Evolutionary conservation across 2,888 invertebrate genomes (phyloP).

Genomic region (Fissipunctia ypsillon): DNA sequence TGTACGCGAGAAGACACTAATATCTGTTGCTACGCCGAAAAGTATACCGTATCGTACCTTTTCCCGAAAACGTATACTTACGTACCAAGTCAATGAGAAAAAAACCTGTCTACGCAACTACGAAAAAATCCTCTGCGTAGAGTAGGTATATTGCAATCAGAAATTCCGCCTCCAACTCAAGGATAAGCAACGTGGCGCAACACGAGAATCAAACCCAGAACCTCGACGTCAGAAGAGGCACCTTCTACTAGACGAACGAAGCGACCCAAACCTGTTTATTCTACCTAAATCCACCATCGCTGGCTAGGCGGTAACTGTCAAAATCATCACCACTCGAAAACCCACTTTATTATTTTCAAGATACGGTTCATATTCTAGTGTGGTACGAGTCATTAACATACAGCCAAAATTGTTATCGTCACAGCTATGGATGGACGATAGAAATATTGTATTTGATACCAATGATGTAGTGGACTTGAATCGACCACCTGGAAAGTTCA

Average conservation of each 20-base stretch:
- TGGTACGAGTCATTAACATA: slow-evolving; percentile 42
- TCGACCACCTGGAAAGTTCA: slow-evolving; percentile 26
- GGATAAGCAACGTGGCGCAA: slow-evolving; percentile 53
- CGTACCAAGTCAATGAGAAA: not conserved
- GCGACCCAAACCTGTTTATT: slow-evolving; percentile 67
- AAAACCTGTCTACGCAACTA: not conserved
- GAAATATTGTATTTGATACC: slow-evolving; percentile 63
- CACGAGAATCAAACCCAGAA: slow-evolving; percentile 57
- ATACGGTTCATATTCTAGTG: slow-evolving; percentile 47
- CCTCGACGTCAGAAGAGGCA: slow-evolving; percentile 61
- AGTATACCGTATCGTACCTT: slow-evolving; percentile 13
- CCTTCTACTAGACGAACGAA: slow-evolving; percentile 61
- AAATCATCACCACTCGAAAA: slow-evolving; percentile 40
- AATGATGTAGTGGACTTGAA: slow-evolving; percentile 43
- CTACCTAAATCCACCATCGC: slow-evolving; percentile 65
- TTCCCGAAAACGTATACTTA: too few species aligned
- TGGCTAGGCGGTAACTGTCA: slow-evolving; percentile 65
- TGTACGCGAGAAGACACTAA: not conserved
- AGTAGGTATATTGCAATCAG: slow-evolving; percentile 32
- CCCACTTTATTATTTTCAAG: accelerated
- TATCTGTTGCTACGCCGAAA: slow-evolving; percentile 9
- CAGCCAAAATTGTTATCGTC: slow-evolving; percentile 65
- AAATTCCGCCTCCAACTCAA: slow-evolving; percentile 44
- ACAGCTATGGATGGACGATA: slow-evolving; percentile 53
- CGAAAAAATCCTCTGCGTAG: slow-evolving; percentile 1